Evolutionary conservation across 1,140 invertebrate genomes (phyloP).

Genomic region (Globodera rostochiensis): DNA sequence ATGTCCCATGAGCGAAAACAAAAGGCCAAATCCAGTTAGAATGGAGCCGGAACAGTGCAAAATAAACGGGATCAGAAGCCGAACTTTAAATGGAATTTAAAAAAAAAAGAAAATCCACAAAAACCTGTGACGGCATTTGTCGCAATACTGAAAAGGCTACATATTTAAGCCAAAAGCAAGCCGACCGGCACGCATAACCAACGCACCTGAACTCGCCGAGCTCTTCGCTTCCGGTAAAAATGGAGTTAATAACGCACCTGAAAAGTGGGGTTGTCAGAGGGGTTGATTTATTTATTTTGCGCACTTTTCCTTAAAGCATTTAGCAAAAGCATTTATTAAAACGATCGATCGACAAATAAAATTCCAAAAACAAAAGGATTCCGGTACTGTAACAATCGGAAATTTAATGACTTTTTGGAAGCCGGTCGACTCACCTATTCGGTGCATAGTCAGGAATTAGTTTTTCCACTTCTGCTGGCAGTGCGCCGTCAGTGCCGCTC

Average conservation of each 20-base stretch:
- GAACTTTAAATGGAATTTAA: constrained; percentile 3
- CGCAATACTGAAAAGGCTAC: constrained; percentile 29
- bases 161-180: neutral
- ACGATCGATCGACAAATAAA: no score
- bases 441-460: constrained; percentile 10
- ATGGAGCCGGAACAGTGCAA: constrained; percentile 37
- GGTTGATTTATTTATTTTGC: no score
- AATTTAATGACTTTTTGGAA: no score
- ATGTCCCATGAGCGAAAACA: constrained; percentile 37
- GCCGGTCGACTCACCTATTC: neutral
- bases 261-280: no score
- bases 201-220: constrained; percentile 34
- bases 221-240: constrained; percentile 35
- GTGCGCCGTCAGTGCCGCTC: constrained; percentile 14
- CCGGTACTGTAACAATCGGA: no score
- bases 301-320: no score
- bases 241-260: constrained; percentile 37
- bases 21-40: constrained; percentile 26
- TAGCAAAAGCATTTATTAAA: no score
- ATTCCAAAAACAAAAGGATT: no score
- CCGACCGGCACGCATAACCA: neutral
- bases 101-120: neutral
- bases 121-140: constrained; percentile 37
- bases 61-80: constrained; percentile 31
- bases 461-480: constrained; percentile 14